Base-by-base conservation (phyloP, 1,140 invertebrate species). In the Aphaenogaster ashmeadi region DNA sequence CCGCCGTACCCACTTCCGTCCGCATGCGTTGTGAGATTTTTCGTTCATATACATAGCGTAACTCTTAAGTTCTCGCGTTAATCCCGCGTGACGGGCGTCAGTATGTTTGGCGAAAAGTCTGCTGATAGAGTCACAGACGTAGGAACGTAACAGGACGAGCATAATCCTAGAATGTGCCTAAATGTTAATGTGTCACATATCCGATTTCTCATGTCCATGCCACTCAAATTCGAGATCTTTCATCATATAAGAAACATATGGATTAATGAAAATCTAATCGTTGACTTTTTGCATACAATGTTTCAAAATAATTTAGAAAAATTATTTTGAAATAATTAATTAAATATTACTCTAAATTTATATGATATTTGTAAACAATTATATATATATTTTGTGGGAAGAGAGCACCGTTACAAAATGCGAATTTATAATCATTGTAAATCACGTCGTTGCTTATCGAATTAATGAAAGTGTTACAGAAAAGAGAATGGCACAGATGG, bases 21-120 rank as follows among this genome's bases (percentile, higher is more conserved):
- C 89, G 90, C 62, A 72, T 79, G 87, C 86, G 89, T 88, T 90
- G 89, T 88, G 89, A 91, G 80, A 91, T 78, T 88, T 81, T 87
- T 87, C 79, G 47, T 90, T 90, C 62, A 71, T 87, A 50, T 60
- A 75, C 50, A 58, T n/a, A n/a, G 18, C 41, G 56, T 85, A 77
- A 84, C 27, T 47, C 38, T 81, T 64, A 78, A 50, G 72, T 85
- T 60, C 2, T 44, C 54, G 71, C 81, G 88, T 79, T 86, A 60
- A 89, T 72, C 72, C 64, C 89, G 84, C 89, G 83, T 41, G 60
- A 77, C 75, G 67, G 56, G 83, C 54, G 54, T 89, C 88, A 77
- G 56, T 71, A 77, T 60, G 66, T 87, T 74, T 72, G 72, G 72
- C 74, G 85, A 79, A 78, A 80, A 66, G 77, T 87, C 11, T 27